A percentile compares a stretch with the other conserved stretches of the same genome.
Evolutionary conservation across 2,113 vertebrate genomes (phyloP).

Genomic region (Caranx ignobilis): DNA sequence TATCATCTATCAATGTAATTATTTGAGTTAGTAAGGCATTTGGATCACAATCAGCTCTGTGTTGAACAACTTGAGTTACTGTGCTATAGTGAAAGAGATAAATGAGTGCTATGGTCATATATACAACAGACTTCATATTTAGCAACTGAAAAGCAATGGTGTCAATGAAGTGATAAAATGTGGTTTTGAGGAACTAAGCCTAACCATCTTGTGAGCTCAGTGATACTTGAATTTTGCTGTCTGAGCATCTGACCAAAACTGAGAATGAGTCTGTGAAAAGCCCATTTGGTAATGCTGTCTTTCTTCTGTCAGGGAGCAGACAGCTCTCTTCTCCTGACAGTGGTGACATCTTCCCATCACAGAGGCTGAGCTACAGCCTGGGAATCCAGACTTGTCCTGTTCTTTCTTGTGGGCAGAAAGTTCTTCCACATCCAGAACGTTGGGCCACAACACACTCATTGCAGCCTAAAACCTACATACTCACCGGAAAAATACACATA

Average conservation of each 20-base stretch:
- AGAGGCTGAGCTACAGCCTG: conserved; percentile 10
- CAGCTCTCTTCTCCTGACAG: conserved; percentile 14
- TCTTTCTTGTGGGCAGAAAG: conserved; percentile 32
- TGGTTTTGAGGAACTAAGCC: neutral
- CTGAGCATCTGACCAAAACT: neutral
- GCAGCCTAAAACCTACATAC: neutral
- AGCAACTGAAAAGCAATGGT: neutral
- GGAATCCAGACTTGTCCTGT: conserved; percentile 21
- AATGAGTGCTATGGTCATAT: neutral
- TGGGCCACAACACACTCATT: neutral
- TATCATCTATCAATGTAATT: no score
- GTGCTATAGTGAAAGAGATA: neutral
- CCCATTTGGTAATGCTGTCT: neutral
- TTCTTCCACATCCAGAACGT: neutral
- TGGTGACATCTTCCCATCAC: conserved; percentile 21
- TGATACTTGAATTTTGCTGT: neutral
- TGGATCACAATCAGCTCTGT: no score
- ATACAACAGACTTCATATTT: neutral
- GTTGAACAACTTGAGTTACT: neutral
- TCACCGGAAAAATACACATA: neutral
- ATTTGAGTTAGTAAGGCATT: no score
- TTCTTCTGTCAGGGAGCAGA: conserved; percentile 20
- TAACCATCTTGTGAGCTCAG: neutral
- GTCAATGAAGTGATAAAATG: neutral
- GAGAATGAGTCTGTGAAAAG: neutral